Evolutionary conservation across 2,888 invertebrate species (phyloP).

Genomic region (Tenthredo amoena): DNA sequence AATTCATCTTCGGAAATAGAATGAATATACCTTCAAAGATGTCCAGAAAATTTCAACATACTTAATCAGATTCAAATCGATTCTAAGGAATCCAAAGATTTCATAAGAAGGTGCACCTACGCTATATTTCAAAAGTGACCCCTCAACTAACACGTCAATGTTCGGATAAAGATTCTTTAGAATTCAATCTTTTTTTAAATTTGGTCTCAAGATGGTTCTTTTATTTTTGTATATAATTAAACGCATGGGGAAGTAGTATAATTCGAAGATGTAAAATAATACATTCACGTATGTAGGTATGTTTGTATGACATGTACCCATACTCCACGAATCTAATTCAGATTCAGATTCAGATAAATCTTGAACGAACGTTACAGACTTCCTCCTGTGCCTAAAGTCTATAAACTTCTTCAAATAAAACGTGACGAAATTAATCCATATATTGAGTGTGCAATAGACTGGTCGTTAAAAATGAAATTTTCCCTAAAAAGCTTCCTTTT

Average conservation of each 20-base stretch:
- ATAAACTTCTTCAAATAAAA: not conserved
- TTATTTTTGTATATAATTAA: not conserved
- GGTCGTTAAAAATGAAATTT: too few relatives aligned
- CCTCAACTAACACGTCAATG: too few relatives aligned
- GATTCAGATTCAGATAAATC: not conserved
- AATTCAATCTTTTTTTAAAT: not conserved
- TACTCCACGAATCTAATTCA: not conserved
- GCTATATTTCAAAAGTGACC: too few relatives aligned
- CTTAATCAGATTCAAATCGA: not conserved
- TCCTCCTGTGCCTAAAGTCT: not conserved
- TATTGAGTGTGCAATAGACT: not conserved
- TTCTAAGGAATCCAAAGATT: not conserved
- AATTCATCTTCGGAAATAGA: not conserved
- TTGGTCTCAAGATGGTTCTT: not conserved
- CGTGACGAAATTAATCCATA: not conserved
- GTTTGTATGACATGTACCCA: not conserved
- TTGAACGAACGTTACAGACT: not conserved
- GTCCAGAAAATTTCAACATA: not conserved
- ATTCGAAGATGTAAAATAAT: not conserved
- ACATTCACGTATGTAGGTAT: not conserved
- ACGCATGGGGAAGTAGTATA: not conserved
- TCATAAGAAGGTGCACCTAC: too few relatives aligned
- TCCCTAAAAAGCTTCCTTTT: too few relatives aligned
- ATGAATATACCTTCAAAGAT: not conserved
- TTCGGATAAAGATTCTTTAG: too few relatives aligned